These are phyloP conservation scores for Oncorhynchus keta DNA, from an alignment of 2,113 vertebrate genomes.

Conservation along the genomic window DNA sequence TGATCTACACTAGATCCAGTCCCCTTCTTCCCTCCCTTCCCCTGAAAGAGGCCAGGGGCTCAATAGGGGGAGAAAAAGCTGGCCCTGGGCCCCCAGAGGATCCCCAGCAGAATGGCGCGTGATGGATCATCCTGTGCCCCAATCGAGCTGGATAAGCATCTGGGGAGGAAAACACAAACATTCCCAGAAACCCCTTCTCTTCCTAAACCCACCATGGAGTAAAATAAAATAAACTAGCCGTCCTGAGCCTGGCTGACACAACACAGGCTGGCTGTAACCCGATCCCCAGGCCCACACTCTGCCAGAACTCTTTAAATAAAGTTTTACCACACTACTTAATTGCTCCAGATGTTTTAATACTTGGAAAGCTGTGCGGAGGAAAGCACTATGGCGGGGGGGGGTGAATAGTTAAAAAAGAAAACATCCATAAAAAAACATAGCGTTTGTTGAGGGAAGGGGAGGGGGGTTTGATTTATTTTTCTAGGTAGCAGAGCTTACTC, in stretches of 20 bases:
- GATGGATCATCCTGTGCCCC: conserved; percentile 46
- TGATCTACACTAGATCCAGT: neutral
- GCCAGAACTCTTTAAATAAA: conserved; percentile 64
- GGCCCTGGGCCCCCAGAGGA: conserved; percentile 28
- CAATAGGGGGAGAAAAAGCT: conserved; percentile 3
- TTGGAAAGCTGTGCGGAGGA: conserved; percentile 18
- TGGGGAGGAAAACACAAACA: conserved; percentile 47
- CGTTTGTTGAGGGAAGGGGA: conserved; percentile 7
- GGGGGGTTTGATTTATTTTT: conserved; percentile 31
- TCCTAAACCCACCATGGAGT: conserved; percentile 44
- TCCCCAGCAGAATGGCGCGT: conserved; percentile 27
- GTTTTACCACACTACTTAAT: conserved; percentile 58
- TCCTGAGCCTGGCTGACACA: conserved; percentile 48
- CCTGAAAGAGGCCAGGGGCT: conserved; percentile 5
- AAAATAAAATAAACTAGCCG: conserved; percentile 65
- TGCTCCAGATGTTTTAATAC: conserved; percentile 68
- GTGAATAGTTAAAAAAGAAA: conserved; percentile 19
- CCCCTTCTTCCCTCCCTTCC: neutral
- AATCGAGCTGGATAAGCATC: conserved; percentile 51
- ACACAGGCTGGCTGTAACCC: conserved; percentile 50
- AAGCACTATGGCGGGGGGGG: neutral
- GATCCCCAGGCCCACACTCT: conserved; percentile 31
- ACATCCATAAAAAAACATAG: neutral
- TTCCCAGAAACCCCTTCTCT: conserved; percentile 39
- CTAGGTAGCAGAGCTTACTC: conserved; percentile 38